phyloP scores from a whole-genome alignment of 2,888 invertebrate species.

The Nomada lathburiana region DNA sequence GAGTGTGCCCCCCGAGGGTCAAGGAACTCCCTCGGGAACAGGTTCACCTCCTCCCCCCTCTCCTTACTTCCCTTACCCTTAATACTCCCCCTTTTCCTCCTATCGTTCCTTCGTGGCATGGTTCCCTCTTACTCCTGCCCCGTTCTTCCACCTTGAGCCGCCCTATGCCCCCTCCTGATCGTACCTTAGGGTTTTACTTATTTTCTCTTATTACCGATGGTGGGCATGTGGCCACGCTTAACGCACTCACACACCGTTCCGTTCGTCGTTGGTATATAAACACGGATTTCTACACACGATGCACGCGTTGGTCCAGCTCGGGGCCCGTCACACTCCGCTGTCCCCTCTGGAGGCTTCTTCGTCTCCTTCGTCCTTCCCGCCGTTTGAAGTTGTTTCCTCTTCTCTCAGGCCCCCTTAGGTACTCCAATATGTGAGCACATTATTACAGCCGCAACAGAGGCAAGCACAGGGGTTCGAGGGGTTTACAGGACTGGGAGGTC shows the following conservation, averaged over 20 bases:
- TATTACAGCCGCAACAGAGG: conserved; percentile 69
- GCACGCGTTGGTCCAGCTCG: conserved; percentile 56
- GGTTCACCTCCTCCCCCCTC: conserved; percentile 82
- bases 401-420: conserved; percentile 61
- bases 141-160: conserved; percentile 70
- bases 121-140: conserved; percentile 68
- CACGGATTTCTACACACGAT: conserved; percentile 29
- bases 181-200: conserved; percentile 81
- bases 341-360: conserved; percentile 25
- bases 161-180: conserved; percentile 79
- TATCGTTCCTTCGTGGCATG: conserved; percentile 70
- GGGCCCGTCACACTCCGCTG: conserved; percentile 59
- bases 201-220: conserved; percentile 80
- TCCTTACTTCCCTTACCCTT: conserved; percentile 69
- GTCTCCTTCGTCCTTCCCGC: conserved; percentile 32
- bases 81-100: conserved; percentile 62
- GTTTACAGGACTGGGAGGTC: conserved; percentile 36
- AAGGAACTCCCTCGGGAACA: conserved; percentile 85
- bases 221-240: conserved; percentile 73
- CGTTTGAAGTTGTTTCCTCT: conserved; percentile 24
- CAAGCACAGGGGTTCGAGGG: conserved; percentile 13
- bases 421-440: conserved; percentile 77
- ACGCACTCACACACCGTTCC: conserved; percentile 44
- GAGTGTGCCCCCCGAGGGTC: conserved; percentile 80
- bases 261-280: not conserved